These are phyloP conservation scores for Pseudomyrmex flavicornis DNA, from an alignment of 1,140 invertebrate genomes.

Conservation along the genomic window DNA sequence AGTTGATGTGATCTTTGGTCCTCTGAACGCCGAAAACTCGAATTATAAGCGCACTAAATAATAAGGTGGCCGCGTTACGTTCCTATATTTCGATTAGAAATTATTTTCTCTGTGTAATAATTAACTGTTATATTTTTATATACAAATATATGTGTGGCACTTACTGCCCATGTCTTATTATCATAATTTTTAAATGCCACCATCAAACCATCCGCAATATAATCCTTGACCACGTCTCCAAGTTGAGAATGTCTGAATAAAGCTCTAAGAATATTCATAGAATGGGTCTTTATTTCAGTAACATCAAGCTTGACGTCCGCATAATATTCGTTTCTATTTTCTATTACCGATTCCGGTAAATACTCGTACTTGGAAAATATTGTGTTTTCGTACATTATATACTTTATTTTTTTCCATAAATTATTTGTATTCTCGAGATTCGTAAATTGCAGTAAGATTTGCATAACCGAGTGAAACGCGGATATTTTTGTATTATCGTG, in stretches of 20 bases:
- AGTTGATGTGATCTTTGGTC: constrained; percentile 89
- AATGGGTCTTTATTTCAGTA: constrained; percentile 90
- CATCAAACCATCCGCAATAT: constrained; percentile 90
- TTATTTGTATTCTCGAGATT: constrained; percentile 71
- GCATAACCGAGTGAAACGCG: constrained; percentile 88
- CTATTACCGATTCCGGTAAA: constrained; percentile 28
- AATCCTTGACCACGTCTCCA: constrained; percentile 90
- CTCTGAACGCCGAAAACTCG: constrained; percentile 96
- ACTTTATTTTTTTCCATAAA: constrained; percentile 63
- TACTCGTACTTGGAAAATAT: constrained; percentile 73
- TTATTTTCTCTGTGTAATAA: constrained; percentile 12
- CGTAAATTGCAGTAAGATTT: constrained; percentile 79
- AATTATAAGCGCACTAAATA: constrained; percentile 94
- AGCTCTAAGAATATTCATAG: constrained; percentile 94
- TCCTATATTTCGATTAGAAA: constrained; percentile 85
- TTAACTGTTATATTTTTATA: not conserved
- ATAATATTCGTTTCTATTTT: constrained; percentile 34
- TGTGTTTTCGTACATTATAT: constrained; percentile 70
- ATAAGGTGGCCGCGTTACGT: constrained; percentile 94
- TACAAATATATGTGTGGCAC: constrained; percentile 64
- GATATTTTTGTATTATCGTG: constrained; percentile 82
- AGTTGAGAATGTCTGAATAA: constrained; percentile 92
- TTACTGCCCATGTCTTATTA: constrained; percentile 92
- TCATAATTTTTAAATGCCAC: constrained; percentile 91
- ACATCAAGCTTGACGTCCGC: constrained; percentile 58